Evolutionary conservation across 2,888 invertebrate genomes (phyloP).

Genomic region (Drosophila yooni): DNA sequence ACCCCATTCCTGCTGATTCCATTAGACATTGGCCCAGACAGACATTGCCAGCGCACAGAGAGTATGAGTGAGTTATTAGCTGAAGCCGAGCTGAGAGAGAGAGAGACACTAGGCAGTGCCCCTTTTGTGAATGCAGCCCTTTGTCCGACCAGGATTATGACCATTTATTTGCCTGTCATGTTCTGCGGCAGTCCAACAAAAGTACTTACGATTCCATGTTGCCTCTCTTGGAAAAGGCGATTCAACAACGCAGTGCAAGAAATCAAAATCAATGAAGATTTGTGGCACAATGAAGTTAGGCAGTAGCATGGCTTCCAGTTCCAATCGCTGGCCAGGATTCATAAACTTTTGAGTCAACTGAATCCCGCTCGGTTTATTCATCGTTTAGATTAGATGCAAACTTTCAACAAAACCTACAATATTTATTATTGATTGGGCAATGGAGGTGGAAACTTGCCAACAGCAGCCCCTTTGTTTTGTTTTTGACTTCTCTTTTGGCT

Average conservation of each 20-base stretch:
- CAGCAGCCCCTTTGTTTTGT: not conserved
- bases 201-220: slow-evolving; percentile 49
- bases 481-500: slow-evolving; percentile 25
- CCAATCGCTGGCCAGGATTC: slow-evolving; percentile 47
- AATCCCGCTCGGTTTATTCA: slow-evolving; percentile 15
- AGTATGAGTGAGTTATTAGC: slow-evolving; percentile 63
- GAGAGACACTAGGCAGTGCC: slow-evolving; percentile 18
- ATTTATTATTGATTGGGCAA: slow-evolving; percentile 59
- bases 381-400: slow-evolving; percentile 35
- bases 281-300: slow-evolving; percentile 42
- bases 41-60: slow-evolving; percentile 3
- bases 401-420: slow-evolving; percentile 48
- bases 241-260: slow-evolving; percentile 59
- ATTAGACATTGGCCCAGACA: slow-evolving; percentile 39
- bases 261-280: slow-evolving; percentile 79
- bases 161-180: slow-evolving; percentile 75
- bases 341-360: slow-evolving; percentile 48
- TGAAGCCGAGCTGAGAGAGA: slow-evolving; percentile 3
- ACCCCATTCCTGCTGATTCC: slow-evolving; percentile 31
- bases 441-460: not conserved
- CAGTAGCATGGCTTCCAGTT: slow-evolving; percentile 42
- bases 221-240: slow-evolving; percentile 62
- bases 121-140: slow-evolving; percentile 54
- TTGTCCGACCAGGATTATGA: slow-evolving; percentile 77
- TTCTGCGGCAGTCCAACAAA: slow-evolving; percentile 53